Evolutionary conservation across 1,140 invertebrate genomes (phyloP), one percentile per base, ranked within the genome.

Genomic region (Himalopsyche phryganea): DNA sequence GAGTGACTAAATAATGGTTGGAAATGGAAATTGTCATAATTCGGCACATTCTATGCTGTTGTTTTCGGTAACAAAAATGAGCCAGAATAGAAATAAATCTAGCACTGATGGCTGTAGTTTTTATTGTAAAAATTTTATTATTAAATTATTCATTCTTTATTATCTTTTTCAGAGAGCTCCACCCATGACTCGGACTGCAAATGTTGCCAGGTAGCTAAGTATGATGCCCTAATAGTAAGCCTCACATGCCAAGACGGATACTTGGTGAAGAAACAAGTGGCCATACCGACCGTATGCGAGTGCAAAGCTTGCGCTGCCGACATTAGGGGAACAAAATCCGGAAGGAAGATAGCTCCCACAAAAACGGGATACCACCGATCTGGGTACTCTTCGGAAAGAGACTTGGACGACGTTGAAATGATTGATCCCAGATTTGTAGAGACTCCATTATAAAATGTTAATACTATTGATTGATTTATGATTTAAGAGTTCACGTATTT

Each of bases 121-220:
- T n/a, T n/a, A n/a, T n/a, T n/a, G n/a, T n/a, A n/a, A n/a, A n/a
- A n/a, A n/a, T n/a, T n/a, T n/a, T n/a, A n/a, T n/a, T n/a, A n/a
- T n/a, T n/a, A n/a, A n/a, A n/a, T n/a, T n/a, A n/a, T n/a, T n/a
- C n/a, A n/a, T n/a, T n/a, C n/a, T n/a, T n/a, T n/a, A n/a, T n/a
- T n/a, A n/a, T n/a, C n/a, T n/a, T 59, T 69, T 71, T n/a, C 65
- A 85, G 83, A 70, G 54, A 78, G 71, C 2, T 75, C 73, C 58
- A 66, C 53, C 14, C 80, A 85, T 68, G 75, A 80, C 15, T 71
- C 68, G 0, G 54, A 75, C 38, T 86, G 85, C 67, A 69, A 78
- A 45, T 87, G 85, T 66, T 87, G 85, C 69, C 74, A 80, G 66
- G 80, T 79, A 0, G 66, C 66, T 0, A 55, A 74, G 17, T 80